Evolutionary conservation across 2,113 vertebrate genomes (phyloP).

Genomic region (Dasyprocta punctata): DNA sequence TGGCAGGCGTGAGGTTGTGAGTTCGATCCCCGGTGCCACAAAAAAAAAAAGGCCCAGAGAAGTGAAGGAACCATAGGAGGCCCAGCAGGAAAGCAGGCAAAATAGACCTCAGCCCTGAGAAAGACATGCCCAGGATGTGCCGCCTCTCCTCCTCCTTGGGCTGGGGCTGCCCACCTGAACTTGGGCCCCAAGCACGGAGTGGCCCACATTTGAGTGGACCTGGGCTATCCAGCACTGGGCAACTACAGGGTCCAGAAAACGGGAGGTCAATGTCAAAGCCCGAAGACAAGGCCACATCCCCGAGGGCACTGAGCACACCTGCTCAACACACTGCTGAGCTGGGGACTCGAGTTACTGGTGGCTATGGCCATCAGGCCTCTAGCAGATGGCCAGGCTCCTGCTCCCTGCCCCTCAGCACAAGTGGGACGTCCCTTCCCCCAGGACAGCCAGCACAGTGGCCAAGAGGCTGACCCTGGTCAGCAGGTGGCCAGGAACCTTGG

Average conservation of each 20-base stretch:
- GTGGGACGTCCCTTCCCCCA: neutral
- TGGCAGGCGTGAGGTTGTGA: too few relatives aligned
- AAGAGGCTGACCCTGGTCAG: neutral
- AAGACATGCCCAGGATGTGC: neutral
- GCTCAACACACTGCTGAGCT: neutral
- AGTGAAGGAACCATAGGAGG: neutral
- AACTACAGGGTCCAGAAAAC: constrained; percentile 37
- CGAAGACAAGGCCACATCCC: neutral
- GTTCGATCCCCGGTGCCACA: too few relatives aligned
- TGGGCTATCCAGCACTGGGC: neutral
- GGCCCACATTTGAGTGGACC: neutral
- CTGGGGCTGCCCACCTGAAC: neutral
- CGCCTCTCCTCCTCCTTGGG: neutral
- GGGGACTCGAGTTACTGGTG: constrained; percentile 61
- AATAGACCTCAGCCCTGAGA: neutral
- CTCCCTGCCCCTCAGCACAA: neutral
- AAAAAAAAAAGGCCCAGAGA: neutral
- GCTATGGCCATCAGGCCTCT: constrained; percentile 29
- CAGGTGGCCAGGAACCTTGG: neutral
- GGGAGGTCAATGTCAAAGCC: constrained; percentile 66
- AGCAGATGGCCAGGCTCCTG: neutral
- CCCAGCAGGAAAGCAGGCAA: neutral
- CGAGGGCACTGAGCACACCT: constrained; percentile 46
- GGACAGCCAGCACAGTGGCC: neutral
- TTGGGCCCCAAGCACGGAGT: neutral